Evolutionary conservation across 2,797 vertebrate genomes (phyloP), one percentile per base, ranked within the genome.

Genomic region (Melanotaenia trifasciata): DNA sequence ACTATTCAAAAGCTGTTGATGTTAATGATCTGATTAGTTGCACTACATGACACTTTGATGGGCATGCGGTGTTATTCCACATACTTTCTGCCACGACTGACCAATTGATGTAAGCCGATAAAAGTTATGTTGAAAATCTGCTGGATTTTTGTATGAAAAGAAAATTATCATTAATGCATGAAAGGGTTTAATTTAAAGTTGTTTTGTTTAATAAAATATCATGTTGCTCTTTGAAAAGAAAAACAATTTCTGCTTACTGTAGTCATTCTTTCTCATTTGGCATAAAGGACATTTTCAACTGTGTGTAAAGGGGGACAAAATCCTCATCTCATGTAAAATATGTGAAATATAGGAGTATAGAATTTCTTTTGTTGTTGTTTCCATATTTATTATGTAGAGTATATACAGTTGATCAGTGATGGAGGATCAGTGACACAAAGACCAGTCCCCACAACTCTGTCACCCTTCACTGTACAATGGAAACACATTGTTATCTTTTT

Each of bases 191-290:
- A 8, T 32, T 18, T 30, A n/a, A 1, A 26, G 58, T 58, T 58
- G 50, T 38, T 64, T 7, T 66, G 33, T 56, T 24, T 58, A 67
- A 62, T 56, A 10, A 73, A 45, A 54, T 47, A 43, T 64, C 24
- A 22, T 18, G 12, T 9, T 18, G 7, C 20, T n/a, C 35, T 32
- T 35, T 53, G 32, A 69, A 68, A 26, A 63, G 0, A 59, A 26
- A 56, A 74, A 61, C n/a, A 43, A 30, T 32, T 68, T 58, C 57
- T 56, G 20, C 3, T 62, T 9, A 30, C 20, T 51, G 13, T 40
- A 33, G 45, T 28, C 10, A 45, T n/a, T 61, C 18, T 30, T 35
- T 38, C 9, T 45, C 14, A 35, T 47, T 50, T 22, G 22, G 10
- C 16, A 60, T 38, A 16, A 22, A 70, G 24, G 18, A 33, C 0